Evolutionary conservation across 2,888 invertebrate genomes (phyloP).

Genomic region (Tipula lateralis): DNA sequence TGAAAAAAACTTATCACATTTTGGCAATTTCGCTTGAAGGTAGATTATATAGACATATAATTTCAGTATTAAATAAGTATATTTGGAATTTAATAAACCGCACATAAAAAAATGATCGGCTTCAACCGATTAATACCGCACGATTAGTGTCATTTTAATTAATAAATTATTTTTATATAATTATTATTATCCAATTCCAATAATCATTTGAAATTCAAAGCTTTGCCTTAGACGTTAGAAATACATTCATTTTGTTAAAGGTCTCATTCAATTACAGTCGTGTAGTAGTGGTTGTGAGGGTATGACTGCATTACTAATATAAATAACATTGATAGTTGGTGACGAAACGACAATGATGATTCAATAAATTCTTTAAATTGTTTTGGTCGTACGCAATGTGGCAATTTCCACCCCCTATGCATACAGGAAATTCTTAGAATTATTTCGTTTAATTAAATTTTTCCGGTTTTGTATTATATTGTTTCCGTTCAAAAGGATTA

Average conservation of each 20-base stretch:
- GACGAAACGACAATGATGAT: background rate
- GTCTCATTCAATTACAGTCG: background rate
- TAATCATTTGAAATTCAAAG: background rate
- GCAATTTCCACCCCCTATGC: background rate
- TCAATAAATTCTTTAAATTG: background rate
- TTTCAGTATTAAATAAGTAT: too few relatives aligned
- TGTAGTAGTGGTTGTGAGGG: background rate
- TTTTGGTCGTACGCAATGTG: background rate
- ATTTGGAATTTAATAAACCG: background rate
- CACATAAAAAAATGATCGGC: background rate
- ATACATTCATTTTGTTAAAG: background rate
- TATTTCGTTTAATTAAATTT: background rate
- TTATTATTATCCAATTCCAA: background rate
- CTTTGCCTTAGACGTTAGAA: background rate
- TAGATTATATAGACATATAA: too few relatives aligned
- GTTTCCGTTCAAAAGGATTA: background rate
- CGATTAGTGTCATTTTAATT: background rate
- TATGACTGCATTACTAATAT: background rate
- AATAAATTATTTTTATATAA: background rate
- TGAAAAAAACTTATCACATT: too few relatives aligned
- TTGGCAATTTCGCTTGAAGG: too few relatives aligned
- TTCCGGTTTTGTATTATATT: background rate
- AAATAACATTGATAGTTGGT: background rate
- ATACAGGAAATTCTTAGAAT: background rate
- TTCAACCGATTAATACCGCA: background rate